These are phyloP conservation scores for Macrotis lagotis DNA, from an alignment of 2,113 vertebrate species.

Conservation along the genomic window DNA sequence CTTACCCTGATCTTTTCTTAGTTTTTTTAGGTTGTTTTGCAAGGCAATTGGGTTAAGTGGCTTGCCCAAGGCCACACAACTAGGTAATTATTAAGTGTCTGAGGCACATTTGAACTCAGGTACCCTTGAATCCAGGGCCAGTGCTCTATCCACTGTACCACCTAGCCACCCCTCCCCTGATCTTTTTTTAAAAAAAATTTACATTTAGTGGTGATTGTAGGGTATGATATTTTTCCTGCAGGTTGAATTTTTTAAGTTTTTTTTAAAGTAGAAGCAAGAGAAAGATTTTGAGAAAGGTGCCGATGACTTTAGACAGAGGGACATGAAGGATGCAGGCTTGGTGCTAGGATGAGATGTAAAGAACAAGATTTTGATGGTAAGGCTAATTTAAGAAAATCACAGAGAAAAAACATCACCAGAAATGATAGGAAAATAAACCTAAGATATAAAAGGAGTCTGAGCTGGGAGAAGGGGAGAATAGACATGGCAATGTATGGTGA, in stretches of 20 bases:
- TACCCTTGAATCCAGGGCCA: too few relatives aligned
- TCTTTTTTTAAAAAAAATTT: neutral
- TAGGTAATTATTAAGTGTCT: too few relatives aligned
- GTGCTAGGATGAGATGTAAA: neutral
- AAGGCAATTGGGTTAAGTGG: too few relatives aligned
- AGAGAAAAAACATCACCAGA: neutral
- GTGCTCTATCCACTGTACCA: too few relatives aligned
- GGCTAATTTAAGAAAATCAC: conserved; percentile 10
- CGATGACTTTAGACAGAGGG: neutral
- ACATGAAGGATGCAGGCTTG: neutral
- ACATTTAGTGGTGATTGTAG: neutral
- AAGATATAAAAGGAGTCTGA: neutral
- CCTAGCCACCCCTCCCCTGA: too few relatives aligned
- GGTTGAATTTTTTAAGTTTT: conserved; percentile 8
- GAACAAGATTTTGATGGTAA: conserved; percentile 10
- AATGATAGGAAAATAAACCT: neutral
- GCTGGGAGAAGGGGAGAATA: neutral
- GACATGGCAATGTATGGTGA: neutral
- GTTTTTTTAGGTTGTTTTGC: too few relatives aligned
- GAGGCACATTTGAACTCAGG: too few relatives aligned
- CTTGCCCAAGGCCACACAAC: too few relatives aligned
- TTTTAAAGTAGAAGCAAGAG: neutral
- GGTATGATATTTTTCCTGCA: conserved; percentile 28
- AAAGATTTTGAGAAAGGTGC: conserved; percentile 22
- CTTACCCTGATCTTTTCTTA: neutral